phyloP scores from a whole-genome alignment of 30 jellyfish, hydroid and myxozoan genomes.

The Aurelia sp. region DNA sequence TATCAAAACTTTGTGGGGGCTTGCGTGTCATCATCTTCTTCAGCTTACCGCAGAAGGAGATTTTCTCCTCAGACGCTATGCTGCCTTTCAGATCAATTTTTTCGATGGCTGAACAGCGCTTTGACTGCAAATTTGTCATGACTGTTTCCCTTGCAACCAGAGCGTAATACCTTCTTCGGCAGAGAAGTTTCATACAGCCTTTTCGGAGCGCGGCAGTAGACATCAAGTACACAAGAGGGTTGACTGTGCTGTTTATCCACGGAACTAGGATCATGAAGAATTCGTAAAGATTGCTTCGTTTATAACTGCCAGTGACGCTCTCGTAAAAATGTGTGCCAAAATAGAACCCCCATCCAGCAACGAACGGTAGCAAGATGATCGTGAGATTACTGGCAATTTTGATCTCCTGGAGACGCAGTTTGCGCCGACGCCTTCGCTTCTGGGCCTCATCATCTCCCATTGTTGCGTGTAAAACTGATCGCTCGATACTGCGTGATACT shows the following conservation, averaged over 20 bases:
- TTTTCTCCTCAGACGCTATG: background rate
- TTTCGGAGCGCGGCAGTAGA: conserved; percentile 62
- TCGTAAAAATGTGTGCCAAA: conserved; percentile 70
- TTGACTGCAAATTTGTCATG: conserved; percentile 36
- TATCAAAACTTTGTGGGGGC: too few species aligned
- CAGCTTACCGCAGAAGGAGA: too few species aligned
- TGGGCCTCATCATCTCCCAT: background rate
- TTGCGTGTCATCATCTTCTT: too few species aligned
- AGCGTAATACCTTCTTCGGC: conserved; percentile 24
- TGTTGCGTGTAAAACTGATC: conserved; percentile 22
- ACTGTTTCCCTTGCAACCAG: conserved; percentile 41
- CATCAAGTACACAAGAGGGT: conserved; percentile 59
- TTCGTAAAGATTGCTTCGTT: conserved; percentile 38
- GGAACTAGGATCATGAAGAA: conserved; percentile 60
- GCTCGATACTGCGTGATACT: conserved; percentile 43
- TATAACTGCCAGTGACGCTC: background rate
- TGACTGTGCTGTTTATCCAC: conserved; percentile 68
- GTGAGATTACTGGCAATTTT: conserved; percentile 47
- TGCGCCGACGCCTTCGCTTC: conserved; percentile 11
- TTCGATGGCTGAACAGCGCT: conserved; percentile 36
- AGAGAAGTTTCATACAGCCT: conserved; percentile 56
- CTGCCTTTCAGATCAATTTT: conserved; percentile 15
- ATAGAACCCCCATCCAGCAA: conserved; percentile 77
- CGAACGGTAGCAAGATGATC: conserved; percentile 67
- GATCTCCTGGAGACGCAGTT: conserved; percentile 58